A percentile compares a stretch with the other conserved stretches of the same genome.
Evolutionary conservation across 2,113 vertebrate genomes (phyloP).

Genomic region (Colaptes auratus): DNA sequence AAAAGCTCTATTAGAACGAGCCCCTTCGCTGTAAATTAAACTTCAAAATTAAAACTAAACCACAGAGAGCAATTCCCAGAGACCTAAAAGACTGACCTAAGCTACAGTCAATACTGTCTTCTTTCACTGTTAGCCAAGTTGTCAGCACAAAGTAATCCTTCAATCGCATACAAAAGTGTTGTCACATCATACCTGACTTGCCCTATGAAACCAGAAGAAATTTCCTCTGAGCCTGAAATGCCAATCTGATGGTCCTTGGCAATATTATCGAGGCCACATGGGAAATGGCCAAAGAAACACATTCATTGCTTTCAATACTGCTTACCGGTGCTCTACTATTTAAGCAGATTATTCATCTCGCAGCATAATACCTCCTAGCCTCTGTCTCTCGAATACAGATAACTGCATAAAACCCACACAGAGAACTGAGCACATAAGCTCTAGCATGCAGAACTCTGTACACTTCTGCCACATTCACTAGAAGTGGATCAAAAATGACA

Average conservation of each 20-base stretch:
- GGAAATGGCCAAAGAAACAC: slow-evolving; percentile 21
- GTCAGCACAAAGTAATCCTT: slow-evolving; percentile 3
- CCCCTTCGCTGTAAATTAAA: not conserved
- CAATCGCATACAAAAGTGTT: not conserved
- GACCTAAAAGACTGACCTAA: slow-evolving; percentile 5
- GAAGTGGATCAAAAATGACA: slow-evolving; percentile 15
- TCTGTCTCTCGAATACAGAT: slow-evolving; percentile 27
- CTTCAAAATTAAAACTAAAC: not conserved
- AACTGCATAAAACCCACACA: slow-evolving; percentile 36
- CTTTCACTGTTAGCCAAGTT: not conserved
- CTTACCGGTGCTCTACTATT: slow-evolving; percentile 12
- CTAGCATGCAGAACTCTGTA: not conserved
- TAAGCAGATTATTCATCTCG: slow-evolving; percentile 62
- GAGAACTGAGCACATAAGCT: not conserved
- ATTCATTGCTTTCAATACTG: not conserved
- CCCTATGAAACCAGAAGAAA: not conserved
- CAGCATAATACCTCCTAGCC: slow-evolving; percentile 17
- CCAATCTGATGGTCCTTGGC: not conserved
- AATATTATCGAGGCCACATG: slow-evolving; percentile 15
- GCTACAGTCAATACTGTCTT: not conserved
- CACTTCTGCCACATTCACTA: not conserved
- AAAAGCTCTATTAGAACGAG: not conserved
- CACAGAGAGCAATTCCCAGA: not conserved
- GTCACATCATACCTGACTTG: not conserved
- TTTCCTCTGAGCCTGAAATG: not conserved